phyloP scores from a whole-genome alignment of 1,140 invertebrate species.

The Leucophenga varia region DNA sequence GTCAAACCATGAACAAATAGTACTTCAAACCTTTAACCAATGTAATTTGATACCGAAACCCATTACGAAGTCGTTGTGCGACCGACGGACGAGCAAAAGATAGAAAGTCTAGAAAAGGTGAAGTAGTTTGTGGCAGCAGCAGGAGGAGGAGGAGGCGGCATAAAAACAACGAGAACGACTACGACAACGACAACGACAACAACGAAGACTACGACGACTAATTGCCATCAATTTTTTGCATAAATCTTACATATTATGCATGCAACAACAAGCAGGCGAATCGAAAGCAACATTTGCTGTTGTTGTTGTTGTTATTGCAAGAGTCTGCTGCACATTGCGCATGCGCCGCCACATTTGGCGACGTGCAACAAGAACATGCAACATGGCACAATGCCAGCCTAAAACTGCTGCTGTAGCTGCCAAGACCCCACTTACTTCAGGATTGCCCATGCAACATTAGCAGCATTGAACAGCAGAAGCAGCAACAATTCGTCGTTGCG shows the following conservation, averaged over 20 bases:
- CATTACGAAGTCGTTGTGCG: too few species aligned
- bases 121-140: constrained; percentile 6
- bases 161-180: background rate
- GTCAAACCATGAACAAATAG: constrained; percentile 36
- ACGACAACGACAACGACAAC: background rate
- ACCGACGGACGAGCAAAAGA: constrained; percentile 20
- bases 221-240: constrained; percentile 53
- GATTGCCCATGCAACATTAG: constrained; percentile 34
- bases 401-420: too few species aligned
- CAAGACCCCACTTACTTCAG: constrained; percentile 48
- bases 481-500: constrained; percentile 3
- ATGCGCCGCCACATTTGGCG: too few species aligned
- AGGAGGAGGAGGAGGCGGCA: background rate
- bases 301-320: too few species aligned
- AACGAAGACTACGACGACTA: constrained; percentile 31
- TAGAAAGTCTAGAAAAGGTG: background rate
- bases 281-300: too few species aligned
- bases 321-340: too few species aligned
- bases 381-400: constrained; percentile 43
- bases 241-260: constrained; percentile 52
- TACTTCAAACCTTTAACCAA: constrained; percentile 50
- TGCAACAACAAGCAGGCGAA: constrained; percentile 24
- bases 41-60: constrained; percentile 52
- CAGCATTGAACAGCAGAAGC: constrained; percentile 7
- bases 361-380: too few species aligned